Conservation (phyloP, 2,113 vertebrate species). For the Etheostoma cragini region DNA sequence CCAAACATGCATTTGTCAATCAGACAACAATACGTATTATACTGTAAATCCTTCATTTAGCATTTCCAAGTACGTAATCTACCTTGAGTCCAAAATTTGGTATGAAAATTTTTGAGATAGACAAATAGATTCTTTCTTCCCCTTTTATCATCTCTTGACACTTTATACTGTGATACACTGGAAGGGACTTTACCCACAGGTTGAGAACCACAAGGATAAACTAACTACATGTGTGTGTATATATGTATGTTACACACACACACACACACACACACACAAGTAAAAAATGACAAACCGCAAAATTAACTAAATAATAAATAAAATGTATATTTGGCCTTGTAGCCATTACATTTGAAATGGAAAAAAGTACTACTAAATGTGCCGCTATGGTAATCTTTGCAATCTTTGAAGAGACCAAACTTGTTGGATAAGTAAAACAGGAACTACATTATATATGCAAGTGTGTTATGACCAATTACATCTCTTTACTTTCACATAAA, state of each 20-base stretch:
- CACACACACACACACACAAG: too few relatives aligned
- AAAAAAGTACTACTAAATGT: neutral
- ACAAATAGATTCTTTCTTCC: too few relatives aligned
- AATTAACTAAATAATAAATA: too few relatives aligned
- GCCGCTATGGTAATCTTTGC: constrained; percentile 1
- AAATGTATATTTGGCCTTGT: neutral
- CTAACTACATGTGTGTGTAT: too few relatives aligned
- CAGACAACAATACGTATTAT: neutral
- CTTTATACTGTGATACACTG: too few relatives aligned
- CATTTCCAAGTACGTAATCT: neutral
- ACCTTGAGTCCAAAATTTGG: neutral
- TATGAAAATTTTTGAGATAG: too few relatives aligned
- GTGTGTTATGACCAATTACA: constrained; percentile 24
- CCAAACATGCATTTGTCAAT: neutral
- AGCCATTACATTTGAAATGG: neutral
- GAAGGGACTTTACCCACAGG: too few relatives aligned
- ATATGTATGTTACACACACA: too few relatives aligned
- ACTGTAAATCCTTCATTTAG: neutral
- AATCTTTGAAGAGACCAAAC: neutral
- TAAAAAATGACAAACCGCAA: too few relatives aligned
- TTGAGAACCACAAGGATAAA: too few relatives aligned
- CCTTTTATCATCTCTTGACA: too few relatives aligned
- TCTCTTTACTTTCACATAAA: constrained; percentile 17
- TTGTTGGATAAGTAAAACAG: constrained; percentile 14
- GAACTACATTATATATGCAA: constrained; percentile 11